Percentiles rank a stretch among this genome's conserved stretches.
Conservation (phyloP, 2,888 invertebrate species). For the Drosophila subquinaria region DNA sequence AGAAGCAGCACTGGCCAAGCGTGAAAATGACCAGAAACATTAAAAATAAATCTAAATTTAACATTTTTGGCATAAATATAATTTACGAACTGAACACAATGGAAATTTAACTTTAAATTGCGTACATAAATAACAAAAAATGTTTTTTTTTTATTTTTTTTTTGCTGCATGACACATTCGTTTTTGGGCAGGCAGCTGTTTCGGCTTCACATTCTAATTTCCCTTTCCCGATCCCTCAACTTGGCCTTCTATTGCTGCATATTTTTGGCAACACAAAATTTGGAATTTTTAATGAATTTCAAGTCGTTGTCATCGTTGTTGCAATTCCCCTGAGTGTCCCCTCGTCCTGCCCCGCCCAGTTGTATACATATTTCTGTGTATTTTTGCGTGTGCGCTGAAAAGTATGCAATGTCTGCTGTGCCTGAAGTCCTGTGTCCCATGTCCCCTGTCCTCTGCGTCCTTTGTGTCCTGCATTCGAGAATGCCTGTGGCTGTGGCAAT, state of each 20-base stretch:
- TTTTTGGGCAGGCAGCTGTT: constrained; percentile 30
- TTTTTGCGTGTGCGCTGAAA: constrained; percentile 54
- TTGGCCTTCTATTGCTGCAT: constrained; percentile 39
- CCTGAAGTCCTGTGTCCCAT: constrained; percentile 9
- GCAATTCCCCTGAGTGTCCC: constrained; percentile 37
- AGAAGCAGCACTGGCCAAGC: constrained; percentile 58
- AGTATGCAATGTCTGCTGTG: constrained; percentile 55
- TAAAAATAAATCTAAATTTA: constrained; percentile 76
- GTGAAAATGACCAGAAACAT: constrained; percentile 71
- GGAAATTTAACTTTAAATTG: constrained; percentile 62
- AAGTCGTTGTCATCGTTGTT: constrained; percentile 66
- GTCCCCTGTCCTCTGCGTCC: constrained; percentile 2
- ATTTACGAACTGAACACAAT: constrained; percentile 53
- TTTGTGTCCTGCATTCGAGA: constrained; percentile 20
- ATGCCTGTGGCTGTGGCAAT: constrained; percentile 43
- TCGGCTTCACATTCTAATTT: not conserved
- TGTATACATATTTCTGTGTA: constrained; percentile 69
- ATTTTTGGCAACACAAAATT: constrained; percentile 64
- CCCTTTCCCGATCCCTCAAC: not conserved
- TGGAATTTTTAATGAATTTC: constrained; percentile 73
- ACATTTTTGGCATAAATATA: constrained; percentile 51
- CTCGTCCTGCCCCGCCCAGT: constrained; percentile 1
- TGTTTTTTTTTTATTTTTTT: not conserved
- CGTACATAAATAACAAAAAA: constrained; percentile 25
- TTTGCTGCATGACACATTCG: constrained; percentile 31